Evolutionary conservation across 2,888 invertebrate genomes (phyloP).

Genomic region (Microplitis deprimator): DNA sequence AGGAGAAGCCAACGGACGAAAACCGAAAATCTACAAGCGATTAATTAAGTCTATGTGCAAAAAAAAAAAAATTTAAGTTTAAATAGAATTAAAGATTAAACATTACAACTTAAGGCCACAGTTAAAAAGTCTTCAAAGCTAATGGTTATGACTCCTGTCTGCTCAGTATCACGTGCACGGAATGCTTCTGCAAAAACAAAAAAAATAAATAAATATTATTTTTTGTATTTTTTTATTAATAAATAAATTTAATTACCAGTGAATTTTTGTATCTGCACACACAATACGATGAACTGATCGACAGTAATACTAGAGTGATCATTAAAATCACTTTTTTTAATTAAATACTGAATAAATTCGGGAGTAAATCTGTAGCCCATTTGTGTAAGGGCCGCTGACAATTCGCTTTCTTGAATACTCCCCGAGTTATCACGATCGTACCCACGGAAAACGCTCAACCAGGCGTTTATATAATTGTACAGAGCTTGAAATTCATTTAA

Average conservation of each 20-base stretch:
- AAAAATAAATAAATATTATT: not conserved
- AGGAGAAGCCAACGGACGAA: not conserved
- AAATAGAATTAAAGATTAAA: not conserved
- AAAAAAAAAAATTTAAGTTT: not conserved
- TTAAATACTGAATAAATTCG: slow-evolving; percentile 82
- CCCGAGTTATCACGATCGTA: slow-evolving; percentile 91
- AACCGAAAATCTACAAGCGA: not conserved
- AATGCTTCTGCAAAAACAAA: not conserved
- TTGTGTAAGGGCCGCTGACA: slow-evolving; percentile 83
- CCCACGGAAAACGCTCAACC: slow-evolving; percentile 87
- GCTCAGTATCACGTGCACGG: not conserved
- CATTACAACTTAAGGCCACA: not conserved
- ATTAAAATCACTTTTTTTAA: slow-evolving; percentile 79
- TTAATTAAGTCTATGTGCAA: not conserved
- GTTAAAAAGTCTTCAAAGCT: not conserved
- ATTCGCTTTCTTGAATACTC: slow-evolving; percentile 85
- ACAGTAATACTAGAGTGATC: slow-evolving; percentile 80
- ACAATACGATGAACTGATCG: slow-evolving; percentile 90
- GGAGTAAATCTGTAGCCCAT: slow-evolving; percentile 91
- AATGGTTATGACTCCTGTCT: not conserved
- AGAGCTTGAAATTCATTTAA: slow-evolving; percentile 88
- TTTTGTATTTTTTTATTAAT: slow-evolving; percentile 11
- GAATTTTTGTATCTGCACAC: slow-evolving; percentile 90
- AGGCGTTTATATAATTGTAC: slow-evolving; percentile 90
- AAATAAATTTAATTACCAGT: slow-evolving; percentile 69